A percentile compares a stretch with the other conserved stretches of the same genome.
These are phyloP conservation scores for Pteromalus puparum DNA, from an alignment of 1,140 invertebrate genomes.

Conservation along the genomic window DNA sequence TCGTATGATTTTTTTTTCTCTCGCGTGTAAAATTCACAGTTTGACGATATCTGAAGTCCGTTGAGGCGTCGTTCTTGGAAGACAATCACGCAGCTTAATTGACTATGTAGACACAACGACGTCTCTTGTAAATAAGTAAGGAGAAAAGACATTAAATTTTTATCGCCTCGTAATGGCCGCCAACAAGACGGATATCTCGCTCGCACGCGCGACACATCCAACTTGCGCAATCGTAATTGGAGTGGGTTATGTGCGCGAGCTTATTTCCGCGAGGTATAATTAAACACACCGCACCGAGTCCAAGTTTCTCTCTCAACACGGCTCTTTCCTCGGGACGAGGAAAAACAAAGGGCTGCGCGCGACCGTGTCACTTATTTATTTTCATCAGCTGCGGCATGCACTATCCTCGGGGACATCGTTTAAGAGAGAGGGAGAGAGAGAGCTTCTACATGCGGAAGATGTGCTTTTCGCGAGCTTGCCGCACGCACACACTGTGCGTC, in stretches of 20 bases:
- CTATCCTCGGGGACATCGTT: background rate
- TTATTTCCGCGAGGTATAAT: background rate
- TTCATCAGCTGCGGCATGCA: background rate
- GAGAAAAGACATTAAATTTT: background rate
- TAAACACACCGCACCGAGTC: background rate
- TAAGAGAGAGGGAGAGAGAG: background rate
- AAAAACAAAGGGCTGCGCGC: constrained; percentile 3
- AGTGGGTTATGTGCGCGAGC: background rate
- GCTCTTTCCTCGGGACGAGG: background rate
- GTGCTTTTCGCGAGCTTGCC: constrained; percentile 16
- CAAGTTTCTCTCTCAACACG: background rate
- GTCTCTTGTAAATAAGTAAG: background rate
- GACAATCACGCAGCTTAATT: background rate
- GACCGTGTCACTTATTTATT: constrained; percentile 26
- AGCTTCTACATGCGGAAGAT: background rate
- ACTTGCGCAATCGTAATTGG: constrained; percentile 10
- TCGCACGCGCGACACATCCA: background rate
- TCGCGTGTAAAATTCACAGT: no score
- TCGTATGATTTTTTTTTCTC: background rate
- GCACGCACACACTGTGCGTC: background rate
- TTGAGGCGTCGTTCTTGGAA: background rate
- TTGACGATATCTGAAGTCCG: background rate
- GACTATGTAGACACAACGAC: background rate
- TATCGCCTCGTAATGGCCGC: background rate
- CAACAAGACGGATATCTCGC: background rate